Evolutionary conservation across 2,888 invertebrate species (phyloP).

Genomic region (Agriopis aurantiaria): DNA sequence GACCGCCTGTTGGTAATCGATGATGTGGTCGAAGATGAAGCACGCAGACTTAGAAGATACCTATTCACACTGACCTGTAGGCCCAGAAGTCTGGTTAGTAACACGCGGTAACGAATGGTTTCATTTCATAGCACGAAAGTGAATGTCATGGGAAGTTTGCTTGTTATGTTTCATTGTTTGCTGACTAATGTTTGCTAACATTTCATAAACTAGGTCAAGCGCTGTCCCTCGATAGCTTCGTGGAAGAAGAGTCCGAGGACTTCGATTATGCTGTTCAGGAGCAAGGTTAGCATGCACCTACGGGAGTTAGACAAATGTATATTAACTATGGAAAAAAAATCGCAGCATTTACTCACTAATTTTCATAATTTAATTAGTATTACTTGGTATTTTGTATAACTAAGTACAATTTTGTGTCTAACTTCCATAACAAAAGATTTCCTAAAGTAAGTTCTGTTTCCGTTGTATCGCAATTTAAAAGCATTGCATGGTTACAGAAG

Average conservation of each 20-base stretch:
- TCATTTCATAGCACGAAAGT: too few species aligned
- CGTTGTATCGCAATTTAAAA: too few species aligned
- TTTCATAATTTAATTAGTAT: too few species aligned
- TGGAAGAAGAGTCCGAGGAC: constrained; percentile 41
- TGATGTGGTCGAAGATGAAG: too few species aligned
- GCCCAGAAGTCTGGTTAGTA: too few species aligned
- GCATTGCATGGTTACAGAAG: too few species aligned
- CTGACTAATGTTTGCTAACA: constrained; percentile 8
- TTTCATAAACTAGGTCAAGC: constrained; percentile 43
- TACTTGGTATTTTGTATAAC: background rate
- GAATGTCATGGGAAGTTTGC: background rate
- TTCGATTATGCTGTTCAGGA: constrained; percentile 38
- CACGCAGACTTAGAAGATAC: too few species aligned
- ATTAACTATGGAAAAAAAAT: too few species aligned
- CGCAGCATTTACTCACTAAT: background rate
- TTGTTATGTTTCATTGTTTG: background rate
- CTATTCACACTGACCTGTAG: too few species aligned
- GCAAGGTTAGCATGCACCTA: constrained; percentile 38
- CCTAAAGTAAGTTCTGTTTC: background rate
- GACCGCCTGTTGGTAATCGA: too few species aligned
- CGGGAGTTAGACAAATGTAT: background rate
- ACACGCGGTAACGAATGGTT: too few species aligned
- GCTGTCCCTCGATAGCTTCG: constrained; percentile 40
- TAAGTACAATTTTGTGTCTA: background rate
- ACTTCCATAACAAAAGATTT: background rate